Evolutionary conservation across 2,888 invertebrate species (phyloP).

Genomic region (Ganaspis brasiliensis): DNA sequence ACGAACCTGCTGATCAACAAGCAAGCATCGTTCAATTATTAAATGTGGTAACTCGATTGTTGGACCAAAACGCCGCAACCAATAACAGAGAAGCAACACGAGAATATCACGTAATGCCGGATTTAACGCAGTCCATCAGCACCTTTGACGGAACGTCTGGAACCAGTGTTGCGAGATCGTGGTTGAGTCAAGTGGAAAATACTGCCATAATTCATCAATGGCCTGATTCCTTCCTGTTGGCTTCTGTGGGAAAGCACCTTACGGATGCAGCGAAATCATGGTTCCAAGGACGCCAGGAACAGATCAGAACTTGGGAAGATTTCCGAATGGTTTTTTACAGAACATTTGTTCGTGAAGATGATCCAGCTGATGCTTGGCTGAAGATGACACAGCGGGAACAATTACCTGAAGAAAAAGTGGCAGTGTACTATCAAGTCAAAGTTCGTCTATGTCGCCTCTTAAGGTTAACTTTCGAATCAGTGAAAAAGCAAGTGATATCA

Average conservation of each 20-base stretch:
- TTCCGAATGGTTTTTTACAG: background rate
- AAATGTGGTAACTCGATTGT: background rate
- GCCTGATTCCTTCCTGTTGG: constrained; percentile 43
- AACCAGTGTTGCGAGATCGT: background rate
- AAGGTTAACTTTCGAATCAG: constrained; percentile 27
- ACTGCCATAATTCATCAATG: constrained; percentile 3
- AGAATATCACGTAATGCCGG: constrained; percentile 46
- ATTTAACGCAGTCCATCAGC: background rate
- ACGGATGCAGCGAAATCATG: constrained; percentile 41
- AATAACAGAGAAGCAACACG: background rate
- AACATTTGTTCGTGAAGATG: constrained; percentile 39
- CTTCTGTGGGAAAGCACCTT: constrained; percentile 39
- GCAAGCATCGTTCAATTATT: background rate
- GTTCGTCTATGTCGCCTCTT: constrained; percentile 38
- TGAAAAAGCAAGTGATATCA: constrained; percentile 36
- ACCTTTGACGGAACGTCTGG: constrained; percentile 5
- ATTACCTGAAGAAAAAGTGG: constrained; percentile 27
- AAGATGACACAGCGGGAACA: constrained; percentile 44
- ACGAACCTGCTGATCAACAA: no score
- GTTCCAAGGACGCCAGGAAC: constrained; percentile 18
- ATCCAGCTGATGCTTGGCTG: constrained; percentile 46
- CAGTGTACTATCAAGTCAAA: no score
- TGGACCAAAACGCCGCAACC: constrained; percentile 18
- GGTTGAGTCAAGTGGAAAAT: constrained; percentile 1
- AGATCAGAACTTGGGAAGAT: background rate